Evolutionary conservation across 2,797 vertebrate genomes (phyloP).

Genomic region (Bradypodion pumilum): DNA sequence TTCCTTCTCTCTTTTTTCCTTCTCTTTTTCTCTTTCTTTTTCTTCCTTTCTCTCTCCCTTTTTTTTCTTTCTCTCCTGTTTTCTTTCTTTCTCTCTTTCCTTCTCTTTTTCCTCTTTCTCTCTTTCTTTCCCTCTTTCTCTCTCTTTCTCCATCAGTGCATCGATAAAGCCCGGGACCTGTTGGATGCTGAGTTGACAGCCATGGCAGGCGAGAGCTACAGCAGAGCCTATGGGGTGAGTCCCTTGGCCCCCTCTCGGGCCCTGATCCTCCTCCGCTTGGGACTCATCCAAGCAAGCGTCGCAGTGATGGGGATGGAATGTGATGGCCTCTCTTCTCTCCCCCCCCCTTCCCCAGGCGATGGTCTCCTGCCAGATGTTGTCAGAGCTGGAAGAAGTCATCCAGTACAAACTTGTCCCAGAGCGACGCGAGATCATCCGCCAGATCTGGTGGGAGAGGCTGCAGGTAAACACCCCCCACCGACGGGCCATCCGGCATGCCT

Average conservation of each 20-base stretch:
- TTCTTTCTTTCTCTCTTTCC: too few relatives aligned
- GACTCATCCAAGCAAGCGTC: conserved; percentile 14
- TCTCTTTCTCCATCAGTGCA: conserved; percentile 81
- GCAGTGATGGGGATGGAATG: conserved; percentile 70
- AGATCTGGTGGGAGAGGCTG: conserved; percentile 98
- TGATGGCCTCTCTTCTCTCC: conserved; percentile 63
- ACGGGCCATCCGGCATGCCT: not conserved
- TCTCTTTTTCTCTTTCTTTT: too few relatives aligned
- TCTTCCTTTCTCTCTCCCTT: too few relatives aligned
- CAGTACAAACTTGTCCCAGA: conserved; percentile 99
- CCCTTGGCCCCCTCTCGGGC: not conserved
- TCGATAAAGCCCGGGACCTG: conserved; percentile 97
- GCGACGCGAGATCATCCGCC: conserved; percentile 95
- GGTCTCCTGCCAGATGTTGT: conserved; percentile 99
- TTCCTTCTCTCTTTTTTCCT: too few relatives aligned
- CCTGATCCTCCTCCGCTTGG: conserved; percentile 29
- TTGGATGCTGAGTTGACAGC: conserved; percentile 96
- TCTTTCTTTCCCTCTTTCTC: not conserved
- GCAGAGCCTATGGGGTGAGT: conserved; percentile 95
- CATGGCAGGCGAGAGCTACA: conserved; percentile 99
- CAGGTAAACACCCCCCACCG: conserved; percentile 82
- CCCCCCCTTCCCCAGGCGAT: conserved; percentile 86
- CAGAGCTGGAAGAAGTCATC: conserved; percentile 98
- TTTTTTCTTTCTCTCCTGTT: too few relatives aligned
- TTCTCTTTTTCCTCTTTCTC: too few relatives aligned